Evolutionary conservation across 2,797 vertebrate genomes (phyloP), one percentile per base, ranked within the genome.

Genomic region (Esox lucius): DNA sequence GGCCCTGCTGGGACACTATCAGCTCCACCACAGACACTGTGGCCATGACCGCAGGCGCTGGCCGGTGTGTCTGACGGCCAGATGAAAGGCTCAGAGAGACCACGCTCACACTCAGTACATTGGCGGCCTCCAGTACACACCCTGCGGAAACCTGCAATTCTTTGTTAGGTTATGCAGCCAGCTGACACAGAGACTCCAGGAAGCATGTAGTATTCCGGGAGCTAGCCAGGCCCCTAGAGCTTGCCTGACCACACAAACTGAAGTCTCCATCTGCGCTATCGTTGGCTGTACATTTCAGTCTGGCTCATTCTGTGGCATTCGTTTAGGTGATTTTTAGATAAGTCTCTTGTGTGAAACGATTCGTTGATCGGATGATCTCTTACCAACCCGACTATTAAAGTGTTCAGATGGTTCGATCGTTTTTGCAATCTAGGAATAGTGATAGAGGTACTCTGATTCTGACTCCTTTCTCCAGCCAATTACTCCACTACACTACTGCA

Each of bases 91-190:
- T 82, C 80, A 84, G 4, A 56, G 49, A 56, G 75, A 75, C 22
- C 35, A 67, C 72, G 31, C 75, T 46, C 42, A 28, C 22, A 19
- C 46, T 16, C 68, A 11, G 24, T 48, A 70, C 48, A 3, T 16
- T 31, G 42, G 12, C 19, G 19, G 11, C 22, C 56, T 13, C 7
- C 17, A n/a, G 8, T 39, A 68, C n/a, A 24, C 39, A n/a, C 69
- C 61, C 66, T 42, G 62, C 46, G 87, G 85, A 81, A 61, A 76
- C 74, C 59, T 71, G 81, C 81, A 49, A 78, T 66, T 84, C 79
- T 73, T 64, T 74, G 79, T 78, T 87, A 77, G 76, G 73, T 87
- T 70, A 72, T 70, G 76, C 75, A 70, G 82, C 72, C 79, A 83
- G 77, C 81, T 81, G 85, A 82, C 78, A 62, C 69, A 74, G 74